Evolutionary conservation across 2,888 invertebrate genomes (phyloP).

Genomic region (Deroplatys truncata): DNA sequence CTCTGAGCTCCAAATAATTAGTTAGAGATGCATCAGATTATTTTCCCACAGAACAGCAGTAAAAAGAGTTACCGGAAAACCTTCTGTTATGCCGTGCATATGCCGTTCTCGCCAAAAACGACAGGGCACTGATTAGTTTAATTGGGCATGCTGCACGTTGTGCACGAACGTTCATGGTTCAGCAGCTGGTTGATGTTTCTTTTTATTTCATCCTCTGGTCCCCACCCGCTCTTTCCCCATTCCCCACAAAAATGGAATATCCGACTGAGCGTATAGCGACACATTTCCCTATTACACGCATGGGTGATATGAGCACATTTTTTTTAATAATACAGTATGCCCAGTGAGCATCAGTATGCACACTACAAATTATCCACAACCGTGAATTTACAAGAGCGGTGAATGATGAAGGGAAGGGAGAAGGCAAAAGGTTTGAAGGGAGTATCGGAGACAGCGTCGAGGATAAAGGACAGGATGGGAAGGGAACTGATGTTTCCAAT

Average conservation of each 20-base stretch:
- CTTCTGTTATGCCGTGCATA: not conserved
- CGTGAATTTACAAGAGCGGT: conserved; percentile 11
- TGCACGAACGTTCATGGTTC: conserved; percentile 5
- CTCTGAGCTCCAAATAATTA: not conserved
- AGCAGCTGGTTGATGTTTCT: not conserved
- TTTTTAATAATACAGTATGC: conserved; percentile 2
- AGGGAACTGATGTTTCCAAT: conserved; percentile 18
- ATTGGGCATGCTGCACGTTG: conserved; percentile 4
- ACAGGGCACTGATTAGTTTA: conserved; percentile 3
- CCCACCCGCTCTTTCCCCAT: not conserved
- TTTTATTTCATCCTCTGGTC: not conserved
- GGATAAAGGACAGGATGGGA: not conserved
- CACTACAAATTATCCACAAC: conserved; percentile 8
- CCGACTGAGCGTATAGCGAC: conserved; percentile 6
- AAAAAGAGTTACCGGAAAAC: not conserved
- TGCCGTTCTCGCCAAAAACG: not conserved
- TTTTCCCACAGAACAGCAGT: not conserved
- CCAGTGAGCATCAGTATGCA: not conserved
- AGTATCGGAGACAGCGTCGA: not conserved
- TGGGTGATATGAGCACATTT: not conserved
- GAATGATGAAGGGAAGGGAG: conserved; percentile 2
- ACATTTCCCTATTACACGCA: not conserved
- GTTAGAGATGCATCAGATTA: not conserved
- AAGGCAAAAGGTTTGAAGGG: not conserved
- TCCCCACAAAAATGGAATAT: conserved; percentile 7